Conservation (phyloP, 2,888 invertebrate species). For the Lasioglossum pauxillum region DNA sequence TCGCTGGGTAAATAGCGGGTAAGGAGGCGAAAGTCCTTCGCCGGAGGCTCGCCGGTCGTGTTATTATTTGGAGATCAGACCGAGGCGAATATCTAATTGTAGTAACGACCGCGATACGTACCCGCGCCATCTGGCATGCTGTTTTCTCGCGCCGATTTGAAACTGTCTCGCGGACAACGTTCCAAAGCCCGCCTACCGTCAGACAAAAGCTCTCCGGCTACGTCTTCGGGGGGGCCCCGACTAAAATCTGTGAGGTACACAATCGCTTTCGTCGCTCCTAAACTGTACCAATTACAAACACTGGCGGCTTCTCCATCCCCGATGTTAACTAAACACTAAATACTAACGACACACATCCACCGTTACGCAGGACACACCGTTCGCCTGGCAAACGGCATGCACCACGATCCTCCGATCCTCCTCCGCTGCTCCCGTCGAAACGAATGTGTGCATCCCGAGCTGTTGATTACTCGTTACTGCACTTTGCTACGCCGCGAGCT, state of each 20-base stretch:
- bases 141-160: conserved; percentile 70
- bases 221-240: conserved; percentile 61
- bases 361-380: neutral
- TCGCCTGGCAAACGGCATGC: neutral
- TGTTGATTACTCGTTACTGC: conserved; percentile 70
- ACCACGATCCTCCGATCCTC: neutral
- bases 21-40: conserved; percentile 24
- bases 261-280: conserved; percentile 81
- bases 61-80: conserved; percentile 82
- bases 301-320: conserved; percentile 80
- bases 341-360: conserved; percentile 81
- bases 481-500: conserved; percentile 40
- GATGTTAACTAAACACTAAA: conserved; percentile 83
- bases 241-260: conserved; percentile 82
- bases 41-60: conserved; percentile 60
- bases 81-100: conserved; percentile 80
- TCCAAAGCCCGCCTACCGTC: neutral
- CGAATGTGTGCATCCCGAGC: conserved; percentile 66
- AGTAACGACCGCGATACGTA: conserved; percentile 80
- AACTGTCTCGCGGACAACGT: conserved; percentile 69
- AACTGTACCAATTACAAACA: conserved; percentile 84
- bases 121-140: conserved; percentile 80
- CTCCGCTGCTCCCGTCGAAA: conserved; percentile 8
- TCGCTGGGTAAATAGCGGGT: conserved; percentile 16
- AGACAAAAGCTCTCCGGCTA: conserved; percentile 67